A percentile compares a stretch with the other conserved stretches of the same genome.
These are phyloP conservation scores for Gymnarchus niloticus DNA, from an alignment of 2,113 vertebrate genomes.

Conservation along the genomic window DNA sequence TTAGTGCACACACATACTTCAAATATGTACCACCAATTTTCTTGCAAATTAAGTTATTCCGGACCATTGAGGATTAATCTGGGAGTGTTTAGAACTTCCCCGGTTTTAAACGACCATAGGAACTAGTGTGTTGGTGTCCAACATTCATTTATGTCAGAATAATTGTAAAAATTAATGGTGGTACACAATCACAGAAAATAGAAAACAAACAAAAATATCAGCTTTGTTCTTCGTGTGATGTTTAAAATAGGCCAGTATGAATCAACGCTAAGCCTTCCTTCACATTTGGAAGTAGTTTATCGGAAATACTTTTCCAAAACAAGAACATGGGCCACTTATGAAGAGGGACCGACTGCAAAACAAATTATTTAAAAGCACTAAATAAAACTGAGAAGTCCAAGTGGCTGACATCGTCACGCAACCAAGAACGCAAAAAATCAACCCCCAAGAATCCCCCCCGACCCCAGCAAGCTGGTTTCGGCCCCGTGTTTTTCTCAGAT, in stretches of 20 bases:
- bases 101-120: neutral
- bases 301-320: neutral
- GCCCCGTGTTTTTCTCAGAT: constrained; percentile 33
- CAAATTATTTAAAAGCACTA: neutral
- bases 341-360: neutral
- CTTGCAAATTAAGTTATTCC: constrained; percentile 47
- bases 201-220: neutral
- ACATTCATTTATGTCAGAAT: neutral
- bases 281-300: constrained; percentile 26
- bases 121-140: neutral
- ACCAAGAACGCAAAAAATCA: neutral
- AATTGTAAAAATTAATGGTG: neutral
- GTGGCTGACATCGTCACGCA: constrained; percentile 3
- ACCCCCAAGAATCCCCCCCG: constrained; percentile 17
- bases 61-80: constrained; percentile 34
- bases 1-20: constrained; percentile 34
- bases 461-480: neutral
- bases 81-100: constrained; percentile 19
- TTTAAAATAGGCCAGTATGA: neutral
- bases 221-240: neutral
- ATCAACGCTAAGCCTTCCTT: neutral
- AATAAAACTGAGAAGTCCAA: neutral
- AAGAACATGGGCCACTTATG: neutral
- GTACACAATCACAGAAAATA: neutral
- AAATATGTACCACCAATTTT: constrained; percentile 54